Evolutionary conservation across 1,140 invertebrate species (phyloP).

Genomic region (Ceratina australensis): DNA sequence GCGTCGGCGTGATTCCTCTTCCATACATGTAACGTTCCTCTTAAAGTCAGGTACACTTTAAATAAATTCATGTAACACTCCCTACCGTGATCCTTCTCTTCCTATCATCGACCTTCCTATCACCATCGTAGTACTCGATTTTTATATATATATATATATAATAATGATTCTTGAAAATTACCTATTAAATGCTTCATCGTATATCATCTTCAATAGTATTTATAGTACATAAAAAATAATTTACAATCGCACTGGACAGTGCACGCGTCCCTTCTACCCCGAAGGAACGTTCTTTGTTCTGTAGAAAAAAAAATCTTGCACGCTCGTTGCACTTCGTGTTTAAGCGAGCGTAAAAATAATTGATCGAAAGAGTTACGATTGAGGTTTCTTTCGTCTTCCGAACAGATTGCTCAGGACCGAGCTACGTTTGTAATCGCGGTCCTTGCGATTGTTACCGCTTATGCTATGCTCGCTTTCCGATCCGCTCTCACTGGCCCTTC

Average conservation of each 20-base stretch:
- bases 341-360: conserved; percentile 14
- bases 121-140: too few relatives aligned
- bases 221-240: conserved; percentile 5
- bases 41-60: conserved; percentile 74
- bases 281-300: conserved; percentile 27
- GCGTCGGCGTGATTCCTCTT: conserved; percentile 46
- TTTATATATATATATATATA: too few relatives aligned
- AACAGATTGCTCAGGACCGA: conserved; percentile 79
- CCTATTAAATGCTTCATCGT: neutral
- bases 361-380: conserved; percentile 64
- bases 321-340: conserved; percentile 1
- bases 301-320: conserved; percentile 1
- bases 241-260: neutral
- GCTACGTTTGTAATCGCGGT: conserved; percentile 76
- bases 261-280: conserved; percentile 4
- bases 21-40: conserved; percentile 59
- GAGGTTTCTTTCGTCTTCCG: conserved; percentile 77
- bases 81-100: neutral
- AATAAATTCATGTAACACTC: conserved; percentile 56
- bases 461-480: conserved; percentile 78
- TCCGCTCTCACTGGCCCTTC: conserved; percentile 77
- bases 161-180: neutral
- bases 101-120: too few relatives aligned
- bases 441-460: conserved; percentile 70
- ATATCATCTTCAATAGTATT: neutral